Evolutionary conservation across 2,113 vertebrate genomes (phyloP).

Genomic region (Labeo catla): DNA sequence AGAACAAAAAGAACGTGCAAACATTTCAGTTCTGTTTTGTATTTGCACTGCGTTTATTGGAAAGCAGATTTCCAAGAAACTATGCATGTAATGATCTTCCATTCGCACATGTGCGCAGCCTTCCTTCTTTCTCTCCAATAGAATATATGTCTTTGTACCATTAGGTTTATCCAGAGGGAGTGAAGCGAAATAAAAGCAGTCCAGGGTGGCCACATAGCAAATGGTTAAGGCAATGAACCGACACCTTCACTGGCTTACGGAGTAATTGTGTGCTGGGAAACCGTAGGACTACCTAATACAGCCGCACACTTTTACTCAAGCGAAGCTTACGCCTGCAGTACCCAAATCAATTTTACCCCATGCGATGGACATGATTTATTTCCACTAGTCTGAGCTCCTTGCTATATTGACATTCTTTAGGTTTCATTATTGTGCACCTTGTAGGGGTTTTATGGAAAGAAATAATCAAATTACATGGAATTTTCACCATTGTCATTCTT

Average conservation of each 20-base stretch:
- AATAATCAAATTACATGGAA: neutral
- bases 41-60: neutral
- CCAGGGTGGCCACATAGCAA: conserved; percentile 13
- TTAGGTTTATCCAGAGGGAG: conserved; percentile 14
- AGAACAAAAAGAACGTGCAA: conserved; percentile 9
- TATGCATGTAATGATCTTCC: neutral
- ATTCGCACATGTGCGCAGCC: neutral
- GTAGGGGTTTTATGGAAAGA: neutral
- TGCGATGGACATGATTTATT: conserved; percentile 38
- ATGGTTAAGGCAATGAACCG: conserved; percentile 33
- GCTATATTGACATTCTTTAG: neutral
- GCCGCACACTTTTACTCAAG: conserved; percentile 15
- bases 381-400: conserved; percentile 3
- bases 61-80: neutral
- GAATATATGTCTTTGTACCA: neutral
- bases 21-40: neutral
- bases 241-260: neutral
- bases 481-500: neutral
- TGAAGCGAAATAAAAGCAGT: conserved; percentile 31
- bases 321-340: neutral
- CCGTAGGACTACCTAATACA: conserved; percentile 12
- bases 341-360: conserved; percentile 31
- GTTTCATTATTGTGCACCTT: conserved; percentile 6
- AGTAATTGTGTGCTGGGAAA: conserved; percentile 42
- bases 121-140: neutral